Evolutionary conservation across 2,797 vertebrate species (phyloP).

Genomic region (Botia kubotai): DNA sequence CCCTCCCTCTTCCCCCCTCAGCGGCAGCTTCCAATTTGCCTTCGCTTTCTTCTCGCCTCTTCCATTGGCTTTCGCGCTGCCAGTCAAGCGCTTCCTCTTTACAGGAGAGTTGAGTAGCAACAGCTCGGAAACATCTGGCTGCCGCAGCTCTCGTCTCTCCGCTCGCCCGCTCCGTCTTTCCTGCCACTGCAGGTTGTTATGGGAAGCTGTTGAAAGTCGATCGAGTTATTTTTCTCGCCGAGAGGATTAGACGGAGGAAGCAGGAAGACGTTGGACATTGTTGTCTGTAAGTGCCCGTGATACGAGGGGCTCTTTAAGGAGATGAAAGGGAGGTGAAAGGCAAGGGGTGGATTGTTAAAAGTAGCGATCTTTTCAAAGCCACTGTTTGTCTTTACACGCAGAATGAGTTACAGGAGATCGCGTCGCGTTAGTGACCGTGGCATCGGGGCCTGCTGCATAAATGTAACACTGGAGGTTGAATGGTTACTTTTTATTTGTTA

Average conservation of each 20-base stretch:
- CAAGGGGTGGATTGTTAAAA: constrained; percentile 74
- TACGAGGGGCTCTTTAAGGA: constrained; percentile 76
- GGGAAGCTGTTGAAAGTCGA: constrained; percentile 82
- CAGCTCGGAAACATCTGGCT: constrained; percentile 94
- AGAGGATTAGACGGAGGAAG: constrained; percentile 71
- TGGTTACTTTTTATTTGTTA: constrained; percentile 76
- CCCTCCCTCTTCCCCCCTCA: constrained; percentile 75
- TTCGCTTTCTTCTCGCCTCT: constrained; percentile 75
- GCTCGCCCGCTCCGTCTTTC: constrained; percentile 71
- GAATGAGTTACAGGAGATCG: constrained; percentile 70
- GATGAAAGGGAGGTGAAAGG: constrained; percentile 65
- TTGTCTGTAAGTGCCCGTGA: constrained; percentile 81
- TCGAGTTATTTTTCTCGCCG: constrained; percentile 68
- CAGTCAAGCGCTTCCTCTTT: constrained; percentile 79
- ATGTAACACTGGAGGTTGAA: constrained; percentile 74
- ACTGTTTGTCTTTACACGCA: constrained; percentile 63
- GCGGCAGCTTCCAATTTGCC: constrained; percentile 81
- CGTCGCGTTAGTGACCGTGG: constrained; percentile 76
- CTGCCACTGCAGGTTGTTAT: constrained; percentile 80
- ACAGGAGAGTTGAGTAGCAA: constrained; percentile 84
- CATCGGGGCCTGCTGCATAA: constrained; percentile 77
- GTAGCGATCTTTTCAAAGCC: constrained; percentile 76
- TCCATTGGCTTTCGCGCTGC: constrained; percentile 80
- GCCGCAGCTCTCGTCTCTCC: constrained; percentile 88
- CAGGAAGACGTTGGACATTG: constrained; percentile 76